Conservation (phyloP, 1,140 invertebrate genomes). For the Drosophila jambulina region DNA sequence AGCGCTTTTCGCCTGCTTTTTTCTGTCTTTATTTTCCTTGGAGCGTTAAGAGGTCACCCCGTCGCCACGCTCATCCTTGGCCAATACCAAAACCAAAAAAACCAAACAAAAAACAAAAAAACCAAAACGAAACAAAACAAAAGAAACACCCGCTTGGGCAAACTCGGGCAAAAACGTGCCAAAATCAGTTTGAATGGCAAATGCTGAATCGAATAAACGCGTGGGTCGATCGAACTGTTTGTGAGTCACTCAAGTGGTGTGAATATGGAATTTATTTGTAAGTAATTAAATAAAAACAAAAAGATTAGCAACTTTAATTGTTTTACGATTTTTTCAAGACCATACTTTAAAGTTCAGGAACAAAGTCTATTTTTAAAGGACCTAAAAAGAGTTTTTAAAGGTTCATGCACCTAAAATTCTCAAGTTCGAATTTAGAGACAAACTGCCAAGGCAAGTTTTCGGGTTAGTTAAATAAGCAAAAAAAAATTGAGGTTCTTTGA, state of each 20-base stretch:
- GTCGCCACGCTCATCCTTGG: slow-evolving; percentile 60
- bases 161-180: slow-evolving; percentile 62
- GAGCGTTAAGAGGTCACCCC: slow-evolving; percentile 31
- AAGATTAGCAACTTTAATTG: not conserved
- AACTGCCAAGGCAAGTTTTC: not conserved
- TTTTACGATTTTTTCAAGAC: not conserved
- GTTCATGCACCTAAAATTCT: not conserved
- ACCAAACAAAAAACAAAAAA: slow-evolving; percentile 14
- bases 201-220: slow-evolving; percentile 12
- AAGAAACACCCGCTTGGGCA: slow-evolving; percentile 22
- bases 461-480: no score
- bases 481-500: no score
- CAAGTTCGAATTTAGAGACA: not conserved
- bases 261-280: not conserved
- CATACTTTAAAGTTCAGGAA: not conserved
- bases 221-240: slow-evolving; percentile 11
- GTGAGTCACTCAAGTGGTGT: not conserved
- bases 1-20: slow-evolving; percentile 7
- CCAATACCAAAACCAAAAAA: slow-evolving; percentile 36
- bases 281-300: not conserved
- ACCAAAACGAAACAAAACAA: slow-evolving; percentile 26
- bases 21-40: slow-evolving; percentile 35
- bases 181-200: slow-evolving; percentile 53
- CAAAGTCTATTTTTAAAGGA: not conserved
- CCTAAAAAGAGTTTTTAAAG: not conserved